Conservation (phyloP, 1,140 invertebrate genomes). For the Pteromalus puparum region DNA sequence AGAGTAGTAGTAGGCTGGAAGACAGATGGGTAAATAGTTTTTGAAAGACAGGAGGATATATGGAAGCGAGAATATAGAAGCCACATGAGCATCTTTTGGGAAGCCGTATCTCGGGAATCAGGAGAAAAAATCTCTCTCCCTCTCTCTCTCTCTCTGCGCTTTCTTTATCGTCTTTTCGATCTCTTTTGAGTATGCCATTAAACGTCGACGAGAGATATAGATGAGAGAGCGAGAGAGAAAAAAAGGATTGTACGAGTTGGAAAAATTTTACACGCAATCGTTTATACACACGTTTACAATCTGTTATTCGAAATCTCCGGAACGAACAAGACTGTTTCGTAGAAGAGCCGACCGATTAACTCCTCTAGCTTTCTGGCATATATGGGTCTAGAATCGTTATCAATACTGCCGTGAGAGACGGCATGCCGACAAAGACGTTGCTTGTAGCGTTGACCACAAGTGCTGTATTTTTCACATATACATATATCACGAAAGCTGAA, state of each 20-base stretch:
- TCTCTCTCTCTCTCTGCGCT: neutral
- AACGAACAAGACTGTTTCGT: constrained; percentile 18
- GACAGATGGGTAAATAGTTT: neutral
- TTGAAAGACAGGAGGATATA: constrained; percentile 14
- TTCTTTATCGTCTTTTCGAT: constrained; percentile 47
- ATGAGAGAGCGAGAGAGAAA: neutral
- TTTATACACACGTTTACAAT: constrained; percentile 33
- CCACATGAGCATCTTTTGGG: neutral
- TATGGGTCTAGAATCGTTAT: neutral
- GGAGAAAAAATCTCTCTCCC: constrained; percentile 24
- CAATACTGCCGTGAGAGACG: neutral
- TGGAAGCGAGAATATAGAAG: constrained; percentile 10
- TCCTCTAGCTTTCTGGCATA: neutral
- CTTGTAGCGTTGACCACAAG: neutral
- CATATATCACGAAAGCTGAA: too few species aligned
- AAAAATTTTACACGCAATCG: constrained; percentile 37
- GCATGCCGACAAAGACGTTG: neutral
- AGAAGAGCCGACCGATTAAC: constrained; percentile 26
- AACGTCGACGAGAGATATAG: constrained; percentile 38
- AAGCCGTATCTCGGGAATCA: constrained; percentile 39
- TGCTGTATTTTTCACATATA: neutral
- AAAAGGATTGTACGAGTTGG: constrained; percentile 25
- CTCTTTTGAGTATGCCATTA: constrained; percentile 32
- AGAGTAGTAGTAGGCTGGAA: neutral
- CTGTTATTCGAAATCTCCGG: constrained; percentile 25